A percentile compares a stretch with the other conserved stretches of the same genome.
Evolutionary conservation across 2,113 vertebrate genomes (phyloP).

Genomic region (Aspiorhynchus laticeps): DNA sequence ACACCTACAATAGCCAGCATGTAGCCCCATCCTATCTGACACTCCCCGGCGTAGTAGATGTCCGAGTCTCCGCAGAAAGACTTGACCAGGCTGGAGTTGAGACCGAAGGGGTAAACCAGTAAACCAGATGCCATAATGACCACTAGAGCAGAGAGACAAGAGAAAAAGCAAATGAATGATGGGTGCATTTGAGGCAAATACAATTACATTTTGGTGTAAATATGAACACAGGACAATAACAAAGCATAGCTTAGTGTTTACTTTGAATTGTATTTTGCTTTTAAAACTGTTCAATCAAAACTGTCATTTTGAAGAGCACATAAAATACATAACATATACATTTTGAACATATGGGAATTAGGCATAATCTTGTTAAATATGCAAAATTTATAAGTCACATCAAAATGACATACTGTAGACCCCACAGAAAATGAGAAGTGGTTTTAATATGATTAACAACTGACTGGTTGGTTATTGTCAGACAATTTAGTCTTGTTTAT

Average conservation of each 20-base stretch:
- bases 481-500: not conserved
- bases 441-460: not conserved
- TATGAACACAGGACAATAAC: not conserved
- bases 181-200: not conserved
- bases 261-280: not conserved
- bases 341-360: not conserved
- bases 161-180: conserved; percentile 17
- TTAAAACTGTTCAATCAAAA: not conserved
- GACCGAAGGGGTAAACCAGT: conserved; percentile 90
- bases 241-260: not conserved
- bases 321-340: not conserved
- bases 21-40: conserved; percentile 93
- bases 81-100: conserved; percentile 87
- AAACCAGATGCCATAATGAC: conserved; percentile 93
- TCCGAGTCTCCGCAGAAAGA: conserved; percentile 87
- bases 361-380: not conserved
- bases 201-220: not conserved
- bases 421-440: not conserved
- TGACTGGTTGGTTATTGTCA: not conserved
- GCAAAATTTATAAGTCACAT: not conserved
- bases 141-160: conserved; percentile 74
- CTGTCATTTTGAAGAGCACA: not conserved
- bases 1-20: conserved; percentile 93
- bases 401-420: not conserved
- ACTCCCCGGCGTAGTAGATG: conserved; percentile 90